These are phyloP conservation scores for Sepioteuthis lessoniana DNA, from an alignment of 2,888 invertebrate genomes.

Conservation along the genomic window DNA sequence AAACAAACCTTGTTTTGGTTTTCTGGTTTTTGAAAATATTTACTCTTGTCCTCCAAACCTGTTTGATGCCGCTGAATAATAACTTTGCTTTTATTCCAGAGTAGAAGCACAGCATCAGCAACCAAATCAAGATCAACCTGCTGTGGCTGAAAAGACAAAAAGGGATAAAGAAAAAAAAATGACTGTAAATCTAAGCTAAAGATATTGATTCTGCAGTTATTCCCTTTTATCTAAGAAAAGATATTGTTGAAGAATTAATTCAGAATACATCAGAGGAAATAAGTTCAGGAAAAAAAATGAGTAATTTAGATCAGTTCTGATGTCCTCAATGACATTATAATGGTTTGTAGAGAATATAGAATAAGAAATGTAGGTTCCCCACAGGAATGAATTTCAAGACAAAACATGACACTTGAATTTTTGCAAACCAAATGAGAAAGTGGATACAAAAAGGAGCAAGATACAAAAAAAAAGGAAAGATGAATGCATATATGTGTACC, in stretches of 20 bases:
- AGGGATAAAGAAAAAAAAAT: not conserved
- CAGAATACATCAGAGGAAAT: not conserved
- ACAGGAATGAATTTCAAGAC: too few relatives aligned
- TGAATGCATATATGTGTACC: too few relatives aligned
- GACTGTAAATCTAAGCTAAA: not conserved
- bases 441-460: too few relatives aligned
- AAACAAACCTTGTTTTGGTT: conserved; percentile 71
- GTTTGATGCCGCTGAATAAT: conserved; percentile 74
- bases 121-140: conserved; percentile 72
- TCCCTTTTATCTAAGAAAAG: not conserved
- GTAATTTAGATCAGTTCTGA: too few relatives aligned
- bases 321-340: too few relatives aligned
- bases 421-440: too few relatives aligned
- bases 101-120: conserved; percentile 71
- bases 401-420: too few relatives aligned
- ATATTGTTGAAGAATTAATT: not conserved
- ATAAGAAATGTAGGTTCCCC: too few relatives aligned
- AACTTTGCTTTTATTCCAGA: conserved; percentile 74
- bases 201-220: not conserved
- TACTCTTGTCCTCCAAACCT: conserved; percentile 72
- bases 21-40: conserved; percentile 73
- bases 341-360: too few relatives aligned
- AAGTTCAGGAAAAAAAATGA: too few relatives aligned
- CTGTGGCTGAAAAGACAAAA: conserved; percentile 59
- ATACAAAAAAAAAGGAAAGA: too few relatives aligned